These are phyloP conservation scores for Ochropleura plecta DNA, from an alignment of 2,888 invertebrate genomes.

Conservation along the genomic window DNA sequence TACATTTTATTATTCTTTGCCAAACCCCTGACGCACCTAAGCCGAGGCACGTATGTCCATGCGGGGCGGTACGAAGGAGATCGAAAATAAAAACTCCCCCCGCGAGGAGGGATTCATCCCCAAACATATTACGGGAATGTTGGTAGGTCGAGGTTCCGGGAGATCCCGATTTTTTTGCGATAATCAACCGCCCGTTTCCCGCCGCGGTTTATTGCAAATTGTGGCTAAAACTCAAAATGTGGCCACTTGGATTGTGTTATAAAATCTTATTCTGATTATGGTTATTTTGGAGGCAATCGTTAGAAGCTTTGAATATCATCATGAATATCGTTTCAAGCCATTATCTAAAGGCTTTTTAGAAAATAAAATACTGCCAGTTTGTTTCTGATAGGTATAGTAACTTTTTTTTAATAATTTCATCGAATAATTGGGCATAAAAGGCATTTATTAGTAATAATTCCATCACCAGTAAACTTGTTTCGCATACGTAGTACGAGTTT, in stretches of 20 bases:
- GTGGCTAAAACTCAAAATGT: conserved; percentile 52
- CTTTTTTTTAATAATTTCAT: neutral
- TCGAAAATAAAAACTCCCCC: conserved; percentile 88
- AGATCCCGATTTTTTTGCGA: conserved; percentile 81
- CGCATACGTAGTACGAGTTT: neutral
- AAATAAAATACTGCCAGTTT: neutral
- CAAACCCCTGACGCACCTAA: conserved; percentile 76
- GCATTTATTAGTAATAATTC: conserved; percentile 17
- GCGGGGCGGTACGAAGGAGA: conserved; percentile 80
- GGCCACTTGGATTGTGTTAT: conserved; percentile 50
- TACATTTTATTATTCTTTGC: conserved; percentile 66
- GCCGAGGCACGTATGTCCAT: conserved; percentile 83
- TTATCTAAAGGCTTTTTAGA: conserved; percentile 23
- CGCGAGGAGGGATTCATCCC: conserved; percentile 81
- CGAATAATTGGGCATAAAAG: neutral
- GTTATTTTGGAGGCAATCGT: conserved; percentile 31
- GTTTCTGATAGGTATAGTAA: neutral
- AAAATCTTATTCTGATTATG: conserved; percentile 60
- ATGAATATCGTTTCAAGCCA: conserved; percentile 4
- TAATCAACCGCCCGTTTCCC: conserved; percentile 75
- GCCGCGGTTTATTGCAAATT: conserved; percentile 57
- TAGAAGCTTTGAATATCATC: conserved; percentile 37
- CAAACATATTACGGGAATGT: conserved; percentile 87
- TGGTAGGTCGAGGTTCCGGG: conserved; percentile 79
- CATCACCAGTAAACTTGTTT: conserved; percentile 24